Percentiles rank a stretch among this genome's conserved stretches.
Conservation (phyloP, 2,888 invertebrate genomes). For the Nemoura dubitans region DNA sequence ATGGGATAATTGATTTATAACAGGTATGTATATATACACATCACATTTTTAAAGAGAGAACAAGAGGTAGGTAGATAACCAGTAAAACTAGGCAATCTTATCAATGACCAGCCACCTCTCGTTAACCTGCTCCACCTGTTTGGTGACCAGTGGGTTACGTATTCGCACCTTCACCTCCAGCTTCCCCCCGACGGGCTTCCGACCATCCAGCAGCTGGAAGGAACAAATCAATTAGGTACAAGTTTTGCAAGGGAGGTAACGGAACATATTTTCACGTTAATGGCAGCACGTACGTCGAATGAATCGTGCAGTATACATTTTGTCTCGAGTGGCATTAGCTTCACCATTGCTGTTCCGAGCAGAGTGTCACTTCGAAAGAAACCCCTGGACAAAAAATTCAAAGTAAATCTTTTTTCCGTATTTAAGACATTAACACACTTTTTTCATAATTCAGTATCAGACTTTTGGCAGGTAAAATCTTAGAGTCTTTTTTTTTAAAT, state of each 20-base stretch:
- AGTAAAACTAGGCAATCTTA: background rate
- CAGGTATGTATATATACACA: slow-evolving; percentile 9
- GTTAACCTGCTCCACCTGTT: slow-evolving; percentile 86
- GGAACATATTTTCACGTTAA: too few species aligned
- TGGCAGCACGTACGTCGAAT: slow-evolving; percentile 85
- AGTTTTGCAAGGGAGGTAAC: too few species aligned
- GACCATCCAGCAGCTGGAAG: slow-evolving; percentile 85
- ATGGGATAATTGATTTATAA: background rate
- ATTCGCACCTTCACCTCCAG: slow-evolving; percentile 88
- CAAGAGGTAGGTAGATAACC: background rate
- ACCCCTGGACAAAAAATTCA: slow-evolving; percentile 87
- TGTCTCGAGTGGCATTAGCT: slow-evolving; percentile 88
- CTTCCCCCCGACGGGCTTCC: slow-evolving; percentile 88
- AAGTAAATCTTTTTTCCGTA: too few species aligned
- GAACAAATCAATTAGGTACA: too few species aligned
- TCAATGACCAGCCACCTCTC: slow-evolving; percentile 95
- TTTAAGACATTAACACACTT: background rate
- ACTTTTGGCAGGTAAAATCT: background rate
- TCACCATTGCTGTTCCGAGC: slow-evolving; percentile 83
- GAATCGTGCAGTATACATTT: slow-evolving; percentile 90
- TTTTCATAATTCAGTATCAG: background rate
- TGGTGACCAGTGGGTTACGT: slow-evolving; percentile 86
- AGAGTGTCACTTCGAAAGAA: slow-evolving; percentile 90
- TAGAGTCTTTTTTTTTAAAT: too few species aligned
- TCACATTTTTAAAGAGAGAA: background rate